Base-by-base conservation (phyloP, 2,888 invertebrate species). In the Oxycera nigricornis region DNA sequence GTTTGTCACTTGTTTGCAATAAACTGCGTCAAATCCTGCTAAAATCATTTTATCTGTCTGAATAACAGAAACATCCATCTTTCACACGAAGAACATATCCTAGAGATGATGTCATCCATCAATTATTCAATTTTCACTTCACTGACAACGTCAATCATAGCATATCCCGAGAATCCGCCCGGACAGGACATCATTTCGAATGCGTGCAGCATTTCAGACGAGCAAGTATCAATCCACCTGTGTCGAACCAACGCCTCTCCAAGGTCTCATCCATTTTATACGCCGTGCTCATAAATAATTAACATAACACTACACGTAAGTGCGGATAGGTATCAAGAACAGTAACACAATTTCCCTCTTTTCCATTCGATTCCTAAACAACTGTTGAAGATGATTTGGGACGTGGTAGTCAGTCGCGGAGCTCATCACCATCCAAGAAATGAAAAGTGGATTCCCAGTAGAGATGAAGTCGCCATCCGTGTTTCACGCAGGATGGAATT, bases 141-240 rank as follows among this genome's bases (percentile, higher is more conserved):
- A 14, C 65, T 65, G 65, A 65, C 41, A 65, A 30, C 65, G 65
- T 65, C 65, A 65, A 65, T 65, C 65, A 65, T 65, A 39, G 24
- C 30, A 3, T n/a, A 30, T 39, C 22, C 24, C 20, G 20, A 22
- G 41, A 26, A 39, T 24, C 6, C 31, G 17, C 61, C 2, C 30
- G 35, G 30, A 9, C 20, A 20, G 31, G n/a, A 14, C 9, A n/a
- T 17, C 6, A 4, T 61, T 20, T 24, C 7, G 24, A 24, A 9
- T 22, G 35, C 35, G 61, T 31, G 14, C n/a, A 35, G 20, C 1
- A 35, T 1, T n/a, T 1, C 1, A 35, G 17, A 30, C 17, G 20
- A 9, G 17, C 20, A 9, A 35, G 9, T 35, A 17, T 61, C 35
- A 30, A 35, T 31, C 61, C 61, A 30, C 35, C 61, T 61, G 30